These are phyloP conservation scores for Delia radicum DNA, from an alignment of 1,140 invertebrate genomes.

Conservation along the genomic window DNA sequence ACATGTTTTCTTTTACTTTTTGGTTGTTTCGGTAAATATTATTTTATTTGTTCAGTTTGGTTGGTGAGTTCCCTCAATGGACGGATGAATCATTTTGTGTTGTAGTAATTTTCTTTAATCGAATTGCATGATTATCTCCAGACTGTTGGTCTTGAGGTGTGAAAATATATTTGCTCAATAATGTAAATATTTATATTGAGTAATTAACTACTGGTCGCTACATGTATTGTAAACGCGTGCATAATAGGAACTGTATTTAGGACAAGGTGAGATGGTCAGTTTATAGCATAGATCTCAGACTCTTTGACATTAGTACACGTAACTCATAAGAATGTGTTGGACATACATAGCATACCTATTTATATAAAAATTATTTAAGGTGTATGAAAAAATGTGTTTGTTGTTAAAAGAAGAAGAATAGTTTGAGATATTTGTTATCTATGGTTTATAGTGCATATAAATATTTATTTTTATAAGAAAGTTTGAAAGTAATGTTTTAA, in stretches of 20 bases:
- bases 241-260: neutral
- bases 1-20: slow-evolving; percentile 8
- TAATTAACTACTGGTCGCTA: neutral
- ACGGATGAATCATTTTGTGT: neutral
- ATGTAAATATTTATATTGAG: slow-evolving; percentile 3
- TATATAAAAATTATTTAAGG: no score
- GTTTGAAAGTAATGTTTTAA: no score
- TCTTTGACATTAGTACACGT: no score
- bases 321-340: no score
- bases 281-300: no score
- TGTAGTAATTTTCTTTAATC: neutral
- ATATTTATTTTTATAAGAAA: no score
- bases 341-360: no score
- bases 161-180: neutral
- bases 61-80: slow-evolving; percentile 6
- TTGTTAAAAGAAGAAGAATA: no score
- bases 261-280: neutral
- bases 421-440: no score
- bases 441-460: no score
- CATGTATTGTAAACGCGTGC: neutral
- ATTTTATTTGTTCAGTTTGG: neutral
- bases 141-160: slow-evolving; percentile 6
- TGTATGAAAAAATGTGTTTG: no score
- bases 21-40: slow-evolving; percentile 5
- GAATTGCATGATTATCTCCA: slow-evolving; percentile 12